A percentile compares a stretch with the other conserved stretches of the same genome.
phyloP scores from a whole-genome alignment of 2,113 vertebrate species.

The Pelmatolapia mariae region DNA sequence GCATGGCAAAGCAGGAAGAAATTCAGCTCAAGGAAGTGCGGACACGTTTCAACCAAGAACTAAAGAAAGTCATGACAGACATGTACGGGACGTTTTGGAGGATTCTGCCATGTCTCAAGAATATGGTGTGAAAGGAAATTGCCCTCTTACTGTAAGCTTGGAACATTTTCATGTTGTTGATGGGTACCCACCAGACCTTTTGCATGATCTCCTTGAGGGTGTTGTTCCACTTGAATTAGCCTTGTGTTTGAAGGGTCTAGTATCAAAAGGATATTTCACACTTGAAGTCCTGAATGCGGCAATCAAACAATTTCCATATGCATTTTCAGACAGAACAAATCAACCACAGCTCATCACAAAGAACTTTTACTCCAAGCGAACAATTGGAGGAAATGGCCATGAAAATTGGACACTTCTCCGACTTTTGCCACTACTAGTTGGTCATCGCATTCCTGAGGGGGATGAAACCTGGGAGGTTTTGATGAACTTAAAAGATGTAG shows the following conservation, averaged over 20 bases:
- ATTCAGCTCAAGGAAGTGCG: not conserved
- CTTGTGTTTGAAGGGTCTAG: not conserved
- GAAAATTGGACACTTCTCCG: not conserved
- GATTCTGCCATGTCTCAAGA: not conserved
- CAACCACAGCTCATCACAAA: not conserved
- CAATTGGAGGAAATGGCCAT: not conserved
- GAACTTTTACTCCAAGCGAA: not conserved
- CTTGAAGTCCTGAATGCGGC: not conserved
- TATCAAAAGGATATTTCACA: not conserved
- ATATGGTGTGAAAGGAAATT: not conserved
- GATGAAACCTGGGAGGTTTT: not conserved
- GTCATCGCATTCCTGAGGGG: not conserved
- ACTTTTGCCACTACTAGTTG: not conserved
- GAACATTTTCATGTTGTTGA: constrained; percentile 4
- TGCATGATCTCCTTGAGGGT: constrained; percentile 14
- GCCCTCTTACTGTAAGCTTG: not conserved
- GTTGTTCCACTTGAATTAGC: not conserved
- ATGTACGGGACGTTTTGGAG: not conserved
- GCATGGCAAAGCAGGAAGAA: not conserved
- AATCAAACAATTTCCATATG: not conserved
- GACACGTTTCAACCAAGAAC: not conserved
- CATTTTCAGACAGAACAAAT: not conserved
- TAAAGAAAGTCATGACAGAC: not conserved
- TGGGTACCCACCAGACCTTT: not conserved
- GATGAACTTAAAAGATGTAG: not conserved